phyloP scores from a whole-genome alignment of 2,797 vertebrate genomes.

The Poecilia gillii region DNA sequence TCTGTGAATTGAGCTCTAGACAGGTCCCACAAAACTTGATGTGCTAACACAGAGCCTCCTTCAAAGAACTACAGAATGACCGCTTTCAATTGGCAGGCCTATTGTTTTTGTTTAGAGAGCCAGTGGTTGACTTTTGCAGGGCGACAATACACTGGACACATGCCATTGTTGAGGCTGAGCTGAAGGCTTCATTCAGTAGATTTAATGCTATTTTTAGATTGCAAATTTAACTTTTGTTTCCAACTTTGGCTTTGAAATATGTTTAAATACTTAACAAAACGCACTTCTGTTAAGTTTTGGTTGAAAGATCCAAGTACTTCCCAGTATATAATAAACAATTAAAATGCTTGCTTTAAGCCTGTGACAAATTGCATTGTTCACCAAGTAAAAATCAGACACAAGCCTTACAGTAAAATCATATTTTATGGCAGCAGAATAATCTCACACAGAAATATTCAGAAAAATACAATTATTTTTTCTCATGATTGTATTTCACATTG shows the following conservation, averaged over 20 bases:
- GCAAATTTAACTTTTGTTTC: conserved; percentile 27
- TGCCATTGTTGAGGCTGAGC: conserved; percentile 40
- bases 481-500: neutral
- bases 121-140: conserved; percentile 58
- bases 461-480: neutral
- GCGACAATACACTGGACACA: conserved; percentile 45
- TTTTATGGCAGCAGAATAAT: neutral
- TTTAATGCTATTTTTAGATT: conserved; percentile 41
- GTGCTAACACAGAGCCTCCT: conserved; percentile 67
- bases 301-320: neutral
- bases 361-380: neutral
- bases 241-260: neutral
- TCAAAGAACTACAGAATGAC: conserved; percentile 54
- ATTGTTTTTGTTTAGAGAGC: conserved; percentile 63
- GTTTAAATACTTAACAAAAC: neutral
- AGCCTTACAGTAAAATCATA: neutral
- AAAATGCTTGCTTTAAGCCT: neutral
- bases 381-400: neutral
- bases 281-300: no score
- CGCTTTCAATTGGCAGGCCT: conserved; percentile 57
- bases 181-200: conserved; percentile 50
- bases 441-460: neutral
- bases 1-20: conserved; percentile 72
- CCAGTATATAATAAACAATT: neutral
- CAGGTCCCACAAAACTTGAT: conserved; percentile 74